Conservation (phyloP, 2,797 vertebrate genomes). For the Cyclopterus lumpus region DNA sequence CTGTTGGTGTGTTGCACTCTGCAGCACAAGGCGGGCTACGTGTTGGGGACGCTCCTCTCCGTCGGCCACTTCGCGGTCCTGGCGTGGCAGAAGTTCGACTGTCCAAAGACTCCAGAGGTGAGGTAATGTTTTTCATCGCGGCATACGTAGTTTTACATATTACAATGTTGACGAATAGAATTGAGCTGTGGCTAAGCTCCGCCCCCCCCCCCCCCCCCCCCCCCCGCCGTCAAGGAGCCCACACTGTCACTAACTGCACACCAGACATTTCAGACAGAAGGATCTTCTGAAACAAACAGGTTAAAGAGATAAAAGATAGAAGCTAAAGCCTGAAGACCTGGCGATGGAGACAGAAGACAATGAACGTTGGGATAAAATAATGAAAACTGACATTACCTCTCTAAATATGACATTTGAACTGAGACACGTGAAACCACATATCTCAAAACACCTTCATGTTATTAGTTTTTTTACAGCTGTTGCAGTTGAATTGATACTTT, state of each 20-base stretch:
- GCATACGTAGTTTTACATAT: neutral
- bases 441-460: neutral
- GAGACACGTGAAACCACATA: too few relatives aligned
- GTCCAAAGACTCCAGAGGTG: constrained; percentile 91
- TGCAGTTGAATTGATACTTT: neutral
- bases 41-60: constrained; percentile 87
- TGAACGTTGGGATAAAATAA: neutral
- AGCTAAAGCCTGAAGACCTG: too few relatives aligned
- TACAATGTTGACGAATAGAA: neutral
- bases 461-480: neutral
- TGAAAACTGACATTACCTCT: neutral
- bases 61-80: constrained; percentile 89
- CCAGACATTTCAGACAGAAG: too few relatives aligned
- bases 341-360: neutral
- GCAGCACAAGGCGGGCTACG: constrained; percentile 80
- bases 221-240: too few relatives aligned
- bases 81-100: constrained; percentile 93
- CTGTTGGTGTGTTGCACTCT: constrained; percentile 87
- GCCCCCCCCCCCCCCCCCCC: too few relatives aligned
- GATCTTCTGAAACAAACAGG: too few relatives aligned
- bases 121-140: constrained; percentile 16
- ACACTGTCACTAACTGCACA: too few relatives aligned
- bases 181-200: neutral
- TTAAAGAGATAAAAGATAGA: too few relatives aligned
- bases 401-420: neutral